These are phyloP conservation scores for Psilopsiagon aurifrons DNA, from an alignment of 2,113 vertebrate genomes.

Conservation along the genomic window DNA sequence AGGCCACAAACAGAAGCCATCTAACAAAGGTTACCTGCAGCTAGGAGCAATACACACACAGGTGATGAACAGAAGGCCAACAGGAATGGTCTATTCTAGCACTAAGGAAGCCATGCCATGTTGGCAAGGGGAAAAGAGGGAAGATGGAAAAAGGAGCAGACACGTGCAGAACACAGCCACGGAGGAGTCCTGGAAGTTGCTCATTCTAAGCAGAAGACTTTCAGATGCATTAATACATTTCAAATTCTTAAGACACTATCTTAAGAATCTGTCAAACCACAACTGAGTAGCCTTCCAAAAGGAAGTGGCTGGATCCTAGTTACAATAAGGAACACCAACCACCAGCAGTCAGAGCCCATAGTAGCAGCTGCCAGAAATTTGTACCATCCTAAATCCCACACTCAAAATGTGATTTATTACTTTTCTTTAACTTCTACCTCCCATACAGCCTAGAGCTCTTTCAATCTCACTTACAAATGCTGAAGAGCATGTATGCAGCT, in stretches of 20 bases:
- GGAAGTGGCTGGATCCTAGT: neutral
- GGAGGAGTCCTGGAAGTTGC: neutral
- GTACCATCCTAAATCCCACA: neutral
- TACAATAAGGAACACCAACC: neutral
- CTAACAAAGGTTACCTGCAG: slow-evolving; percentile 58
- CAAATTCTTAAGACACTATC: slow-evolving; percentile 17
- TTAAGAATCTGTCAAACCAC: slow-evolving; percentile 11
- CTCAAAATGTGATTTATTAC: neutral
- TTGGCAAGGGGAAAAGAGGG: neutral
- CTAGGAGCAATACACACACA: slow-evolving; percentile 43
- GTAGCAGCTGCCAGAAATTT: neutral
- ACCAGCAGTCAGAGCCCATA: neutral
- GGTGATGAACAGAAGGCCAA: slow-evolving; percentile 1
- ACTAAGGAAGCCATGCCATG: slow-evolving; percentile 1
- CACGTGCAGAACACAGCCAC: slow-evolving; percentile 39
- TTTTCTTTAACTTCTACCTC: neutral
- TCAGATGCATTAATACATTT: neutral
- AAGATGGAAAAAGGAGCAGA: neutral
- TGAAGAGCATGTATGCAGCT: neutral
- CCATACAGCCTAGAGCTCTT: neutral
- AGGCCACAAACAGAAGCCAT: slow-evolving; percentile 62
- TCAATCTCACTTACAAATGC: neutral
- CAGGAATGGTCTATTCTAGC: slow-evolving; percentile 26
- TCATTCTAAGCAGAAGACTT: slow-evolving; percentile 24
- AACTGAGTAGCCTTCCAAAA: neutral